A percentile compares a stretch with the other conserved stretches of the same genome.
Conservation (phyloP, 1,140 invertebrate genomes). For the Sweltsa coloradensis region DNA sequence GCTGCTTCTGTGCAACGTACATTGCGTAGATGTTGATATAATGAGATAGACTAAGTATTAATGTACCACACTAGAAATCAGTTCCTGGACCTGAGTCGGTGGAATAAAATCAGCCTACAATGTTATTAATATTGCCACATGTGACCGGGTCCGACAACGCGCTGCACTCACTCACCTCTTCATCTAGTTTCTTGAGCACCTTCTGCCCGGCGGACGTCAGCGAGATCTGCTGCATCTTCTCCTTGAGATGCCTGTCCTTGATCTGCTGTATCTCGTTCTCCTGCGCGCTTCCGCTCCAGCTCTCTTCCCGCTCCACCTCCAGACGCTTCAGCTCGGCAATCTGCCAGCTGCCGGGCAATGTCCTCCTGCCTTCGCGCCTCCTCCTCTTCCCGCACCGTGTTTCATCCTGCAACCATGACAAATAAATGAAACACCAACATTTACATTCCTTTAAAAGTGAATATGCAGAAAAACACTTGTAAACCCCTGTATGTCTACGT, state of each 20-base stretch:
- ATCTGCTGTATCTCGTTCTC: conserved; percentile 76
- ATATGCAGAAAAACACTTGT: no score
- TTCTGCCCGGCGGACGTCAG: conserved; percentile 83
- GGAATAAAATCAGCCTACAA: no score
- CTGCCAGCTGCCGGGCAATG: conserved; percentile 58
- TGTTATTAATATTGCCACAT: no score
- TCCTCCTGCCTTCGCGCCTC: conserved; percentile 77
- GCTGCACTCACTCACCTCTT: conserved; percentile 65
- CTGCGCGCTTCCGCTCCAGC: conserved; percentile 64
- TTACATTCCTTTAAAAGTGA: no score
- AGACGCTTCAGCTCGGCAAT: conserved; percentile 77
- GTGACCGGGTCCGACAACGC: background rate
- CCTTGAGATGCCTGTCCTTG: conserved; percentile 65
- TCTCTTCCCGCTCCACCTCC: conserved; percentile 74
- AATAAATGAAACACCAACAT: no score
- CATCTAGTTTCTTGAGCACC: conserved; percentile 81
- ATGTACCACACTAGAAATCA: no score
- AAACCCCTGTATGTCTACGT: no score
- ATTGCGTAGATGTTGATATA: no score
- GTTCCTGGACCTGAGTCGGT: no score
- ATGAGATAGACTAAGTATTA: no score
- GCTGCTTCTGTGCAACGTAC: no score
- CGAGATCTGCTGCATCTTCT: conserved; percentile 81
- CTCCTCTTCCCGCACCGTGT: conserved; percentile 70
- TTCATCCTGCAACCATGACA: conserved; percentile 3